Base-by-base conservation (phyloP, 2,888 invertebrate species). In the Alloscopus bannaensis region DNA sequence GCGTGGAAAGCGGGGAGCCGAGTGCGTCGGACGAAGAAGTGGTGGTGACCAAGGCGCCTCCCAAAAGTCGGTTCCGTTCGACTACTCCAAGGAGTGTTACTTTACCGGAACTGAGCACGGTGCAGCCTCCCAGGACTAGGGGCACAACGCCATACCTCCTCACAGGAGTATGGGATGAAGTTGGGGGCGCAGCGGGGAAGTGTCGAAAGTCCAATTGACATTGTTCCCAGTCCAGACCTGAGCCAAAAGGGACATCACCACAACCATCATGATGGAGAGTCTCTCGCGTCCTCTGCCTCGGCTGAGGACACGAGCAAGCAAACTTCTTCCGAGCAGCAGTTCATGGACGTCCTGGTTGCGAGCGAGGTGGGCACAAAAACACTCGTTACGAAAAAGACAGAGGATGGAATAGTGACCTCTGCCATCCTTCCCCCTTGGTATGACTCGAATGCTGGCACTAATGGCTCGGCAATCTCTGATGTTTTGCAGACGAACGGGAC, bases 391-490 rank as follows among this genome's bases (percentile, higher is more conserved):
- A 86, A 86, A 62, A 70, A 84, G 42, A 85, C 84, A 20, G 81
- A 83, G 0, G 81, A 80, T 29, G 84, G 84, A n/a, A 80, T 86
- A 11, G 83, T 86, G 0, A 86, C 86, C 0, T 83, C 84, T 8
- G 86, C 84, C 6, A 86, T 85, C 26, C 77, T 86, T 31, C 86
- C 86, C 36, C 83, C 86, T 3, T 86, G 86, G 86, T 86, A 79
- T 65, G 82, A 83, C 31, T 26, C 68, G 8, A 77, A 71, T 40
- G 80, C 65, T 13, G 50, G 65, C 8, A 68, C 62, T 24, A 60
- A 55, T 26, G 36, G 22, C 47, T 65, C 57, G 11, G 52, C 64
- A 0, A 77, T 77, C 22, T 29, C 64, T 0, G 70, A 77, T 26
- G 70, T 77, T n/a, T 24, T 77, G 2, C 52, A 62, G 3, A 77